Evolutionary conservation across 2,888 invertebrate genomes (phyloP).

Genomic region (Blastobasis adustella): DNA sequence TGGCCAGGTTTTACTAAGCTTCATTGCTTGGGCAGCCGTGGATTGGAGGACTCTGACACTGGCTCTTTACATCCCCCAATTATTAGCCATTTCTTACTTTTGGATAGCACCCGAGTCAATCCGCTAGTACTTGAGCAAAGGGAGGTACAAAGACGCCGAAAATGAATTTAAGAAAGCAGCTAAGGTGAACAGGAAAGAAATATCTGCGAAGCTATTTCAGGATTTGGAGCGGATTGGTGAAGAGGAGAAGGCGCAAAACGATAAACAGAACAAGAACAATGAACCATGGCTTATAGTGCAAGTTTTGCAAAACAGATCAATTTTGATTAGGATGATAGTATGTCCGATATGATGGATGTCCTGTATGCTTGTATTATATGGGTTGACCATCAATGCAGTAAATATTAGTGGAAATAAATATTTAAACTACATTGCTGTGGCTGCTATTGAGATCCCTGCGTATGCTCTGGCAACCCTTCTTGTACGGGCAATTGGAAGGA

Average conservation of each 20-base stretch:
- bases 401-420: slow-evolving; percentile 78
- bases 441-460: slow-evolving; percentile 80
- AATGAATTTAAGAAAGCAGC: slow-evolving; percentile 76
- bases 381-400: slow-evolving; percentile 78
- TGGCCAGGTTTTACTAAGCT: slow-evolving; percentile 79
- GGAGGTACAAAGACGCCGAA: slow-evolving; percentile 77
- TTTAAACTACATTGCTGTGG: slow-evolving; percentile 76
- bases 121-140: slow-evolving; percentile 83
- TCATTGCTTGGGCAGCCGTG: slow-evolving; percentile 79
- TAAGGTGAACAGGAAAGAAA: slow-evolving; percentile 63
- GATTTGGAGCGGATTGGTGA: slow-evolving; percentile 29
- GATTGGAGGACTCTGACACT: slow-evolving; percentile 81
- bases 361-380: slow-evolving; percentile 79
- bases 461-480: slow-evolving; percentile 74
- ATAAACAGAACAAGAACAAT: slow-evolving; percentile 45
- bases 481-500: slow-evolving; percentile 74
- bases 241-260: slow-evolving; percentile 29
- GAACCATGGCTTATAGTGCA: slow-evolving; percentile 47
- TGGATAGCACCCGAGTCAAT: slow-evolving; percentile 80
- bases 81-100: slow-evolving; percentile 77
- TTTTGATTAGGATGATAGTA: slow-evolving; percentile 35
- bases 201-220: slow-evolving; percentile 40
- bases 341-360: slow-evolving; percentile 78
- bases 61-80: slow-evolving; percentile 77
- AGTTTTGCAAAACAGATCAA: slow-evolving; percentile 39